phyloP scores from a whole-genome alignment of 2,113 vertebrate species.

The Nothocercus nigrocapillus region DNA sequence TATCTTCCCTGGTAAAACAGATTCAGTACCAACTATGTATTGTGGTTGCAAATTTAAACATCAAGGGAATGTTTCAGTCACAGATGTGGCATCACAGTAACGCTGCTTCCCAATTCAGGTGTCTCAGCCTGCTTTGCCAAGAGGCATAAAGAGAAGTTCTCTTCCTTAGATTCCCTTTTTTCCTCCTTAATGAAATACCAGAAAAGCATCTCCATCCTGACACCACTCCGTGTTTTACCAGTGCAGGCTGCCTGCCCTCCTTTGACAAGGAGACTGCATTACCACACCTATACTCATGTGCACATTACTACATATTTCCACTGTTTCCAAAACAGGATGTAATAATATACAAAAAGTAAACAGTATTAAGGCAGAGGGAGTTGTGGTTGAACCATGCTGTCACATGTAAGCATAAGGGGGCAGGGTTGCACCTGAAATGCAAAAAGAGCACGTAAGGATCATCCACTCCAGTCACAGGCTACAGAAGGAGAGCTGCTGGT shows the following conservation, averaged over 20 bases:
- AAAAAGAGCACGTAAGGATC: conserved; percentile 10
- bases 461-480: not conserved
- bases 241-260: not conserved
- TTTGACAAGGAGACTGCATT: not conserved
- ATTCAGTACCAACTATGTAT: not conserved
- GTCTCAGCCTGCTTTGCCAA: not conserved
- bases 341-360: not conserved
- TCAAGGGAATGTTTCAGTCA: not conserved
- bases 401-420: conserved; percentile 36
- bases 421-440: conserved; percentile 55
- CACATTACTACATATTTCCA: not conserved
- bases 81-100: not conserved
- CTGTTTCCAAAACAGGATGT: not conserved
- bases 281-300: not conserved
- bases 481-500: not conserved
- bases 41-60: not conserved
- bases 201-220: not conserved
- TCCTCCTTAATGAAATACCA: not conserved
- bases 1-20: not conserved
- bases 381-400: fast-evolving
- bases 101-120: fast-evolving
- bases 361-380: not conserved
- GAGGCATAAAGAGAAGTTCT: not conserved
- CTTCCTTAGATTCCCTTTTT: not conserved
- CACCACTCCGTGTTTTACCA: fast-evolving